These are phyloP conservation scores for Pristionchus exspectatus DNA, from an alignment of 2,888 invertebrate species.

Conservation along the genomic window DNA sequence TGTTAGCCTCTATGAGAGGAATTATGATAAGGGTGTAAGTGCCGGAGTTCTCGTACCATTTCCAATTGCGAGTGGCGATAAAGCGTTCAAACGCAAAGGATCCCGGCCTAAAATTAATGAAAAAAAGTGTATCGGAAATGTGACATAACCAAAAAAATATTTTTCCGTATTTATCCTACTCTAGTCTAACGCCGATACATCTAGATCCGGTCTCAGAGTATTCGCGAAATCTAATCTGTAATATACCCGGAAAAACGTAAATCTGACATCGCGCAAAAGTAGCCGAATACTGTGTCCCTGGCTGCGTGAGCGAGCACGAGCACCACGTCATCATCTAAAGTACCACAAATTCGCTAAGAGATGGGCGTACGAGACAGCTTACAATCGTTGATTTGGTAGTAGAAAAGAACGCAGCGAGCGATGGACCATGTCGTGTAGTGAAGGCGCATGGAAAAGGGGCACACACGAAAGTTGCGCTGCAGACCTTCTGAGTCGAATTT, in stretches of 20 bases:
- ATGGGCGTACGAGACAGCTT: background rate
- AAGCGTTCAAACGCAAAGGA: slow-evolving; percentile 13
- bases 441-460: background rate
- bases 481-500: background rate
- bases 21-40: background rate
- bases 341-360: no score
- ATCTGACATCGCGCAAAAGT: no score
- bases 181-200: no score
- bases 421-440: background rate
- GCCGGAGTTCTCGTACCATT: background rate
- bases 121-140: no score
- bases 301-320: no score
- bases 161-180: no score
- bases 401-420: background rate
- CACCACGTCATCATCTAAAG: no score
- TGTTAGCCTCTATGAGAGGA: background rate
- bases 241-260: no score
- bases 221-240: no score
- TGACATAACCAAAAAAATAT: no score
- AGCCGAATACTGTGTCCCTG: no score
- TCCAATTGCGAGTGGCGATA: slow-evolving; percentile 10
- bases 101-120: background rate
- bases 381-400: slow-evolving; percentile 18
- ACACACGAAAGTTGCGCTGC: slow-evolving; percentile 1
- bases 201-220: no score